These are phyloP conservation scores for Cataglyphis livida DNA, from an alignment of 2,888 invertebrate species.

Conservation along the genomic window DNA sequence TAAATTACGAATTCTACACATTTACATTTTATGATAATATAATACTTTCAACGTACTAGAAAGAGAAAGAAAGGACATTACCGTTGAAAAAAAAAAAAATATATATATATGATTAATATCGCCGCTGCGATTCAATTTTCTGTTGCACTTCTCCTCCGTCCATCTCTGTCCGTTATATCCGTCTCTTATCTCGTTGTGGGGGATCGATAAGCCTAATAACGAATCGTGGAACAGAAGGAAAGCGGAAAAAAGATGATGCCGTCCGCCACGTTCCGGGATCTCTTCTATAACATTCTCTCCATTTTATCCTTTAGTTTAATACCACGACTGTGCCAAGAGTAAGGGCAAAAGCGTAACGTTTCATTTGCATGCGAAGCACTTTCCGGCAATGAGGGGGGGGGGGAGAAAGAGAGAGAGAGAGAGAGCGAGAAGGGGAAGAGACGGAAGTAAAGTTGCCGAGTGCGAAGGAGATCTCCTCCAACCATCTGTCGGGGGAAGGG, in stretches of 20 bases:
- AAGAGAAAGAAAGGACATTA: not conserved
- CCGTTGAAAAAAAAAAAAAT: not conserved
- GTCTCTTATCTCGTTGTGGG: not conserved
- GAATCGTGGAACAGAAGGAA: slow-evolving; percentile 34
- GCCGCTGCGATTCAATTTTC: slow-evolving; percentile 12
- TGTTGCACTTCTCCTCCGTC: not conserved
- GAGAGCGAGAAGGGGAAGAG: not conserved
- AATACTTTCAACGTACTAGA: no score
- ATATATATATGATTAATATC: not conserved
- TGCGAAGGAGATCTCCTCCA: not conserved
- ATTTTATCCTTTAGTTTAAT: slow-evolving; percentile 61
- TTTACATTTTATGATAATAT: not conserved
- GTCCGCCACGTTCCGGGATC: not conserved
- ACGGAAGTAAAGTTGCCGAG: slow-evolving; percentile 8
- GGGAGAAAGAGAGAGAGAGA: not conserved
- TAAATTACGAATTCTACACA: not conserved
- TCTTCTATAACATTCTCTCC: slow-evolving; percentile 60
- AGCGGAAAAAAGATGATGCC: slow-evolving; percentile 8
- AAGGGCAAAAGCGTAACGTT: slow-evolving; percentile 54
- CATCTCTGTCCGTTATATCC: not conserved
- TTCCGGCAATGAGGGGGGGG: slow-evolving; percentile 26
- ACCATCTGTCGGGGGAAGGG: not conserved
- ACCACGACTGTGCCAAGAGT: slow-evolving; percentile 49
- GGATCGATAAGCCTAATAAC: slow-evolving; percentile 63
- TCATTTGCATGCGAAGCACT: slow-evolving; percentile 68